These are phyloP conservation scores for Hyposoter didymator DNA, from an alignment of 2,888 invertebrate genomes.

Conservation along the genomic window DNA sequence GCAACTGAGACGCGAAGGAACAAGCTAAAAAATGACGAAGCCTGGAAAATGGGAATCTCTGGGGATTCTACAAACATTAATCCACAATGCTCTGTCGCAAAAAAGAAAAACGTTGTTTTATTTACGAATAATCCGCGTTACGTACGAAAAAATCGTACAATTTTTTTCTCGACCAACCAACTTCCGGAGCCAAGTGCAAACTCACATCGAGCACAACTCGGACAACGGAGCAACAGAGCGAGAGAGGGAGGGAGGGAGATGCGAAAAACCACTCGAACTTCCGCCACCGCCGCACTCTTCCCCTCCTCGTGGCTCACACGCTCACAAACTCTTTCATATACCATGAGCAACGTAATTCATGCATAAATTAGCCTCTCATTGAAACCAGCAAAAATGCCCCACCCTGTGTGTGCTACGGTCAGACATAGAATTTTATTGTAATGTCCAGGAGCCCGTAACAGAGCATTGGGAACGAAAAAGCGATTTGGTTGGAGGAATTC, in stretches of 20 bases:
- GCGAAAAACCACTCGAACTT: conserved; percentile 62
- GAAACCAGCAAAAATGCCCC: conserved; percentile 26
- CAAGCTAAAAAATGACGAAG: conserved; percentile 12
- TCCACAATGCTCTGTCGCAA: conserved; percentile 30
- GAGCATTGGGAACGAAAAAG: conserved; percentile 56
- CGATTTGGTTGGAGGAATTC: conserved; percentile 56
- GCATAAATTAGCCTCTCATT: conserved; percentile 61
- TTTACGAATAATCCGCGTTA: conserved; percentile 55
- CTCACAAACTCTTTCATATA: conserved; percentile 30
- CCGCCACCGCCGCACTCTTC: conserved; percentile 45
- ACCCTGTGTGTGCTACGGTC: conserved; percentile 21
- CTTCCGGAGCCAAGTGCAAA: conserved; percentile 46
- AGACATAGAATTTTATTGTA: conserved; percentile 66
- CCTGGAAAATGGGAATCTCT: conserved; percentile 15
- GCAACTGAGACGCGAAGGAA: not conserved
- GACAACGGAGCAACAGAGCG: conserved; percentile 47
- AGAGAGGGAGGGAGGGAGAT: conserved; percentile 1
- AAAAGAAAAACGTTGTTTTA: conserved; percentile 53
- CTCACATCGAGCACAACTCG: conserved; percentile 37
- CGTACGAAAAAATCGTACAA: conserved; percentile 27
- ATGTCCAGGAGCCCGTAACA: conserved; percentile 52
- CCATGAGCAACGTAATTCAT: conserved; percentile 55
- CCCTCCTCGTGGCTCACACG: conserved; percentile 54
- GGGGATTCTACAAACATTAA: conserved; percentile 15
- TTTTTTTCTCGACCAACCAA: conserved; percentile 15